A percentile compares a stretch with the other conserved stretches of the same genome.
Evolutionary conservation across 2,888 invertebrate genomes (phyloP).

Genomic region (Hyalella azteca): DNA sequence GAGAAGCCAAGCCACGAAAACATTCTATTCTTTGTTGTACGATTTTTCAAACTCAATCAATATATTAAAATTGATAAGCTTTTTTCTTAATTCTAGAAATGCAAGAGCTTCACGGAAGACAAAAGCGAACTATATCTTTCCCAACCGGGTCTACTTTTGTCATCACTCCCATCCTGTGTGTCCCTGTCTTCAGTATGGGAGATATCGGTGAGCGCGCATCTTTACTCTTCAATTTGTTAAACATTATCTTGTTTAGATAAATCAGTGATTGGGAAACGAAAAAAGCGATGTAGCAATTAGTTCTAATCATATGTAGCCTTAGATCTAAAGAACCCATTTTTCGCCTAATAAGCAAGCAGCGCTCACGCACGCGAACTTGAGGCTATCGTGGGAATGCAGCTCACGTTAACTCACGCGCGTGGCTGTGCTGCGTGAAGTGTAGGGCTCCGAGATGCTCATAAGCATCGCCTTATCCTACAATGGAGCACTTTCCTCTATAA

Average conservation of each 20-base stretch:
- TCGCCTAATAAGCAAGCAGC: too few relatives aligned
- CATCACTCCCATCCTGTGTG: slow-evolving; percentile 54
- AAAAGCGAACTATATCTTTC: slow-evolving; percentile 51
- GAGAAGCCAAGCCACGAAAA: too few relatives aligned
- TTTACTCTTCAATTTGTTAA: too few relatives aligned
- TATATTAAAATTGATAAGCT: too few relatives aligned
- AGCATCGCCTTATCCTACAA: slow-evolving; percentile 5
- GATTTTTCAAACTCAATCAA: too few relatives aligned
- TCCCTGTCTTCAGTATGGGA: slow-evolving; percentile 53
- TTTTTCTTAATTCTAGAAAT: background rate
- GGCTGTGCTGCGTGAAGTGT: background rate
- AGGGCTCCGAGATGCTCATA: background rate
- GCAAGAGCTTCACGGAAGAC: slow-evolving; percentile 48
- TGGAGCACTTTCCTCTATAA: slow-evolving; percentile 6
- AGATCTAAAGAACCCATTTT: too few relatives aligned
- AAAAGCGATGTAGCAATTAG: too few relatives aligned
- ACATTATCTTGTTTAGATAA: too few relatives aligned
- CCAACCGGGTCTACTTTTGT: slow-evolving; percentile 55
- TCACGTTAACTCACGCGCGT: background rate
- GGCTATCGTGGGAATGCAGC: background rate
- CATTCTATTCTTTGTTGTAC: too few relatives aligned
- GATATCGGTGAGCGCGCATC: slow-evolving; percentile 53
- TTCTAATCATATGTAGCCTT: too few relatives aligned
- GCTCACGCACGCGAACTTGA: too few relatives aligned
- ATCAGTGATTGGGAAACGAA: too few relatives aligned